These are phyloP conservation scores for Pristionchus exspectatus DNA, from an alignment of 2,888 invertebrate species.

Conservation along the genomic window DNA sequence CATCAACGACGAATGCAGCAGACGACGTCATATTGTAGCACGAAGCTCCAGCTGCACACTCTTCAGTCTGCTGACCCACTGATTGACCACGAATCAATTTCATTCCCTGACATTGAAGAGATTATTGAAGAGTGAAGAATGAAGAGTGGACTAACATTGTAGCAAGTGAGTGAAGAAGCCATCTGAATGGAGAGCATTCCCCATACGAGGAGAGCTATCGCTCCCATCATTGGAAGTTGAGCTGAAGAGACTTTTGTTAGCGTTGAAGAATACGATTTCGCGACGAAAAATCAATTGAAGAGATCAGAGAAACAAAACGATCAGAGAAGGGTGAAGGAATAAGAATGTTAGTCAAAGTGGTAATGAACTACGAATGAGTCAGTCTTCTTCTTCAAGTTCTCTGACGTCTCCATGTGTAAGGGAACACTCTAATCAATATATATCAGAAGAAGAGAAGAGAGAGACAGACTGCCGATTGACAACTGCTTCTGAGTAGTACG, in stretches of 20 bases:
- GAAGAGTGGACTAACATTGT: not conserved
- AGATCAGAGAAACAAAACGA: not conserved
- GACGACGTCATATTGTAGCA: slow-evolving; percentile 71
- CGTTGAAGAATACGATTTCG: not conserved
- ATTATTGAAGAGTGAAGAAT: not conserved
- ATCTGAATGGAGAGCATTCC: not conserved
- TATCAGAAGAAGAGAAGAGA: slow-evolving; percentile 2
- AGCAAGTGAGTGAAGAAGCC: slow-evolving; percentile 2
- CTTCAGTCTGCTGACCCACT: slow-evolving; percentile 66
- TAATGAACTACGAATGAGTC: not conserved
- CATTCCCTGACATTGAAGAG: slow-evolving; percentile 59
- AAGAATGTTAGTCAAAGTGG: not conserved
- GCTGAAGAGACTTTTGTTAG: not conserved
- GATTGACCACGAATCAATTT: slow-evolving; percentile 66
- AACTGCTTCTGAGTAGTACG: slow-evolving; percentile 24
- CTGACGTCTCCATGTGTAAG: not conserved
- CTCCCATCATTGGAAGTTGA: not conserved
- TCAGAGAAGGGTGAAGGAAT: not conserved
- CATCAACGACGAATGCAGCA: slow-evolving; percentile 64
- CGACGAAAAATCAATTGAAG: not conserved
- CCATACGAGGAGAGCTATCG: slow-evolving; percentile 4
- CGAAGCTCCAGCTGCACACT: slow-evolving; percentile 61
- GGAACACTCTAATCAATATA: slow-evolving; percentile 34
- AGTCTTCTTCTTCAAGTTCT: not conserved
- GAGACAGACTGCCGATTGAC: slow-evolving; percentile 19